A percentile compares a stretch with the other conserved stretches of the same genome.
These are phyloP conservation scores for Naja naja DNA, from an alignment of 2,113 vertebrate species.

Conservation along the genomic window DNA sequence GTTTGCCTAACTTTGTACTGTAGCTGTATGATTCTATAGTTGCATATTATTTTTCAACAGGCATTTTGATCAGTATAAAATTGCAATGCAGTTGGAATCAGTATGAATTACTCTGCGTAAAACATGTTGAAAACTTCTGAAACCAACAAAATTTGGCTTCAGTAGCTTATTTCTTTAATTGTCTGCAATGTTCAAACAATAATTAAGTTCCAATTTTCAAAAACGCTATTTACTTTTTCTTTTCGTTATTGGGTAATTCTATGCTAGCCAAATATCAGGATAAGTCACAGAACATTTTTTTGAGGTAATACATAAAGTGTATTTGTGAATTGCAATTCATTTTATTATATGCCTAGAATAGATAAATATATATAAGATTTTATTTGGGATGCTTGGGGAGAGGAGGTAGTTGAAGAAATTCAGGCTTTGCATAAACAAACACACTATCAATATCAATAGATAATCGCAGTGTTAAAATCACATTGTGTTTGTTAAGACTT, in stretches of 20 bases:
- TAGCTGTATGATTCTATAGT: not conserved
- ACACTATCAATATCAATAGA: not conserved
- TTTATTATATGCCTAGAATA: not conserved
- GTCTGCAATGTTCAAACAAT: not conserved
- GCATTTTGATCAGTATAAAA: not conserved
- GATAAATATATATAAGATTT: not conserved
- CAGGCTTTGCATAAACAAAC: not conserved
- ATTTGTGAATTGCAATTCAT: not conserved
- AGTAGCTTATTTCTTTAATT: not conserved
- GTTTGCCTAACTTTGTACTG: not conserved
- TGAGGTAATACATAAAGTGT: not conserved
- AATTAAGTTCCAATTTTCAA: not conserved
- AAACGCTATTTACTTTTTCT: not conserved
- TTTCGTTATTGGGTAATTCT: not conserved
- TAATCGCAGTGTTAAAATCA: not conserved
- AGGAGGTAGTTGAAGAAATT: not conserved
- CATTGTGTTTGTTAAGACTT: not conserved
- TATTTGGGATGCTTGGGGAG: not conserved
- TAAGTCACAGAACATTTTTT: not conserved
- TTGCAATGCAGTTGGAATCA: not conserved
- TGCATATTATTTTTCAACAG: not conserved
- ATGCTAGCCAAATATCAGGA: not conserved
- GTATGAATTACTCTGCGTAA: not conserved
- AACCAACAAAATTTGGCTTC: not conserved
- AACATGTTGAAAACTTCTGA: not conserved